phyloP scores from a whole-genome alignment of 1,140 invertebrate species.

The Aporrectodea caliginosa region DNA sequence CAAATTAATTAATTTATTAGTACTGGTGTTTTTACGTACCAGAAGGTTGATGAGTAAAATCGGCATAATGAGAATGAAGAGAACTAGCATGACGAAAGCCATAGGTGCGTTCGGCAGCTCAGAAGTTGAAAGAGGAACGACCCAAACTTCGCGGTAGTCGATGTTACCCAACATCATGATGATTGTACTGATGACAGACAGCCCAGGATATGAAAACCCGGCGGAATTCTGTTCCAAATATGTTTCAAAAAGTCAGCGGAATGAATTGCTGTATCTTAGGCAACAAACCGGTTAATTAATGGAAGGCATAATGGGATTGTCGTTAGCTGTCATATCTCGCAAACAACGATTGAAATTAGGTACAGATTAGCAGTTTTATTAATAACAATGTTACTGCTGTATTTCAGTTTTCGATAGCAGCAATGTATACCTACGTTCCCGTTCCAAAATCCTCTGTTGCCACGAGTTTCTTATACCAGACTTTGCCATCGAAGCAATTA shows the following conservation, averaged over 20 bases:
- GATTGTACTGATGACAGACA: slow-evolving; percentile 73
- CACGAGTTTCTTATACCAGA: too few relatives aligned
- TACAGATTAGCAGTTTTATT: neutral
- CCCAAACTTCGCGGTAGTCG: slow-evolving; percentile 79
- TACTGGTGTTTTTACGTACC: too few relatives aligned
- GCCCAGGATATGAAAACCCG: slow-evolving; percentile 55
- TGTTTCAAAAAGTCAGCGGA: too few relatives aligned
- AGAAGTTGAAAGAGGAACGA: slow-evolving; percentile 66
- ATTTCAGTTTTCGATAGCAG: too few relatives aligned
- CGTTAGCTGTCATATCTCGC: neutral
- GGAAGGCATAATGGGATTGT: neutral
- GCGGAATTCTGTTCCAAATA: neutral
- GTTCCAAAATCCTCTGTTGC: too few relatives aligned
- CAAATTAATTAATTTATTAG: too few relatives aligned
- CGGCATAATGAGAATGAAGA: slow-evolving; percentile 87
- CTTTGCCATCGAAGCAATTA: too few relatives aligned
- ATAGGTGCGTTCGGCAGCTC: slow-evolving; percentile 69
- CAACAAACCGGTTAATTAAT: neutral
- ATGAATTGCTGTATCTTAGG: too few relatives aligned
- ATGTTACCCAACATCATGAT: slow-evolving; percentile 88
- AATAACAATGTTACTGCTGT: neutral
- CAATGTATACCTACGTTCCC: too few relatives aligned
- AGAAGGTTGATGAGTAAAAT: slow-evolving; percentile 87
- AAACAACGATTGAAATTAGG: neutral
- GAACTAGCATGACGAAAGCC: slow-evolving; percentile 70